Base-by-base conservation (phyloP, 2,888 invertebrate species). In the Parnassius smintheus region DNA sequence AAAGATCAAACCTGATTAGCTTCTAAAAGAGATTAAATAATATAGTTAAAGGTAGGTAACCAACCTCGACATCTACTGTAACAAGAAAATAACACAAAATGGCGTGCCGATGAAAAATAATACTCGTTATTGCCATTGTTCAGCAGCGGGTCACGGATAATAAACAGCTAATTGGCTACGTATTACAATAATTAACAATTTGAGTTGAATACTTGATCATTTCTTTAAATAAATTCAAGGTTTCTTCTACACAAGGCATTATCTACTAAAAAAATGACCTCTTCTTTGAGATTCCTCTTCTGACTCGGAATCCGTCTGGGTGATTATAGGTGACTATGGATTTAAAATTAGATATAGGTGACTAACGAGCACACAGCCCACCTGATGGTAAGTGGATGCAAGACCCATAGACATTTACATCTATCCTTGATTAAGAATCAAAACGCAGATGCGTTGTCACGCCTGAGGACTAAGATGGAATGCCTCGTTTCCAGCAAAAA, bases 111-210 rank as follows among this genome's bases (percentile, higher is more conserved):
- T 35, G 59, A 56, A 55, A 55, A 55, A 59, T 63, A 55, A 59
- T 63, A 62, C 35, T 62, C 55, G 59, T 63, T 59, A 45, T 59
- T 52, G 56, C 63, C 52, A 63, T 63, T 63, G 63, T 63, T 63
- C 59, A 55, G 50, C 35, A 51, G 62, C 56, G 22, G 51, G 50
- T n/a, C 63, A 62, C 56, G 51, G 59, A 56, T 63, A 59, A 63
- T 62, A 45, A 49, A 7, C 54, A 35, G 49, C 13, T 55, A 54
- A 62, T 62, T 62, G 56, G 44, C 52, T 65, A 64, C 41, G 69
- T 63, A 69, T 70, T 70, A 64, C 62, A 61, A 68, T 72, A 69
- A 67, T 66, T 55, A 57, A 48, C 45, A 35, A 62, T 22, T 50
- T 55, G 48, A 65, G 61, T 70, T 67, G 67, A 58, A 53, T 45